Percentiles rank a stretch among this genome's conserved stretches.
phyloP scores from a whole-genome alignment of 2,113 vertebrate genomes.

The Pteruthius melanotis region DNA sequence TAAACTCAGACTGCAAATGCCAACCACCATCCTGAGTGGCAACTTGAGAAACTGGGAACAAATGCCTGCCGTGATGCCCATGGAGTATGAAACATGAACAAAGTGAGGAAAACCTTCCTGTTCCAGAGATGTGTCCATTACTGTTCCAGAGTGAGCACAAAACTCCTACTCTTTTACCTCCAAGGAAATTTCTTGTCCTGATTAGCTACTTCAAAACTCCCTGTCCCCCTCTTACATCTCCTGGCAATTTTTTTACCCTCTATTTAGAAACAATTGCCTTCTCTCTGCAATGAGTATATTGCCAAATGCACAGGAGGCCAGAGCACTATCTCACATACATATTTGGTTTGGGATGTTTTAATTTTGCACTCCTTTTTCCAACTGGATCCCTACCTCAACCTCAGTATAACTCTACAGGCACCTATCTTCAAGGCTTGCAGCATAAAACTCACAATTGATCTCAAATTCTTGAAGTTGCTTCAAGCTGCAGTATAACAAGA shows the following conservation, averaged over 20 bases:
- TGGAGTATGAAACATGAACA: accelerated
- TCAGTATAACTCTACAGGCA: neutral
- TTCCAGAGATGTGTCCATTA: neutral
- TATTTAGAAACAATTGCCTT: neutral
- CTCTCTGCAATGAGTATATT: neutral
- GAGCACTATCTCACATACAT: neutral
- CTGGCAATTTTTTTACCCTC: neutral
- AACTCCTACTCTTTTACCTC: neutral
- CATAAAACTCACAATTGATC: neutral
- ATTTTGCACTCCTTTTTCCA: neutral
- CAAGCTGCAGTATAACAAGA: neutral
- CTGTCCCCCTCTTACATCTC: neutral
- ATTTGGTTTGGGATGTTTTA: neutral
- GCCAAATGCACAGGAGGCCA: neutral
- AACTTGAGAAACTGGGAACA: neutral
- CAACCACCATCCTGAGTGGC: neutral
- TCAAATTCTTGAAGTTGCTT: neutral
- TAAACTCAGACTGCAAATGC: neutral
- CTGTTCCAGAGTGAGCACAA: neutral
- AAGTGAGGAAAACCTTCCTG: accelerated
- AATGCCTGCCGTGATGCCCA: neutral
- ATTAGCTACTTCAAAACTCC: neutral
- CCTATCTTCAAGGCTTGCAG: neutral
- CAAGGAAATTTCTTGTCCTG: neutral
- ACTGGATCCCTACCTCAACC: neutral